A percentile compares a stretch with the other conserved stretches of the same genome.
Evolutionary conservation across 2,113 vertebrate genomes (phyloP).

Genomic region (Centropus unirufus): DNA sequence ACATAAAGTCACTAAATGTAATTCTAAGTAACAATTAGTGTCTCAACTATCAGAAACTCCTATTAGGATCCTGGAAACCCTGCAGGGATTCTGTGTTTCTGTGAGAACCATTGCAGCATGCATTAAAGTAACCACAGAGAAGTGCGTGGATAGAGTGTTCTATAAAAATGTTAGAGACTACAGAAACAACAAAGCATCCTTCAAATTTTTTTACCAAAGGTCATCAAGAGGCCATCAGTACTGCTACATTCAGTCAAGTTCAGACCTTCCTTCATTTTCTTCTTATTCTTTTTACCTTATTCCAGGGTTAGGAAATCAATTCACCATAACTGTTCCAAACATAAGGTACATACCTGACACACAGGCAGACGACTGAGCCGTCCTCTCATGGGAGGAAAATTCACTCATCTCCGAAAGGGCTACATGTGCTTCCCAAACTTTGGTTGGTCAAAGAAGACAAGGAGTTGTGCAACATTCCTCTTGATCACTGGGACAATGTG

Average conservation of each 20-base stretch:
- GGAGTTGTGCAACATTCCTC: neutral
- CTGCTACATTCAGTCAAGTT: neutral
- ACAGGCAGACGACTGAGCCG: neutral
- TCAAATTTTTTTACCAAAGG: neutral
- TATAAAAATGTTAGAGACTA: neutral
- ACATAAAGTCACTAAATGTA: neutral
- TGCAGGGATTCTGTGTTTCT: neutral
- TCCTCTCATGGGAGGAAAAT: neutral
- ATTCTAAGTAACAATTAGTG: neutral
- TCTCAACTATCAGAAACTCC: neutral
- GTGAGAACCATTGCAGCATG: rapidly evolving
- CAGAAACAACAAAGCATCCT: neutral
- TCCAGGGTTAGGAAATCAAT: neutral
- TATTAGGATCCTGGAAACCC: neutral
- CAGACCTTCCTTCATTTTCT: neutral
- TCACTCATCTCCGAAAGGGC: neutral
- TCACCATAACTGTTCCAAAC: neutral
- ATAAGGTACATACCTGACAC: neutral
- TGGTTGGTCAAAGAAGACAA: neutral
- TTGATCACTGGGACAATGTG: neutral
- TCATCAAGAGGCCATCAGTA: neutral
- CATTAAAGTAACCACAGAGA: neutral
- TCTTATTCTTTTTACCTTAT: neutral
- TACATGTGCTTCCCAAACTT: neutral
- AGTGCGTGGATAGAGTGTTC: neutral